Evolutionary conservation across 2,888 invertebrate genomes (phyloP).

Genomic region (Ctena decussata): DNA sequence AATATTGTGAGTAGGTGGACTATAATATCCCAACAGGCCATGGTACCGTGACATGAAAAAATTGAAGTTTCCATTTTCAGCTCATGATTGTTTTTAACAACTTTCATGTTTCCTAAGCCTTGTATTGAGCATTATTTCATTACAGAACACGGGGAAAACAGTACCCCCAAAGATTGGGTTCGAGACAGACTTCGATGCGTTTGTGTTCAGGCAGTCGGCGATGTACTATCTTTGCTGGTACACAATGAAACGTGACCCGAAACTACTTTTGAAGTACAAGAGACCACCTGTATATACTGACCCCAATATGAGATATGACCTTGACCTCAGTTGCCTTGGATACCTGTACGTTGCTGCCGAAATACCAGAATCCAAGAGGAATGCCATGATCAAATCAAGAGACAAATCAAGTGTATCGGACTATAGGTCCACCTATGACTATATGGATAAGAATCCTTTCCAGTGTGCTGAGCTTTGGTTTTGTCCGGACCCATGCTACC

Average conservation of each 20-base stretch:
- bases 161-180: no score
- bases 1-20: no score
- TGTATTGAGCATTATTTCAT: no score
- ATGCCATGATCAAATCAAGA: neutral
- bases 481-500: constrained; percentile 82
- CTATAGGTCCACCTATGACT: constrained; percentile 9
- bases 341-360: constrained; percentile 17
- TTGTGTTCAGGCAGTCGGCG: constrained; percentile 74
- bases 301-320: neutral
- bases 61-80: no score
- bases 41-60: no score
- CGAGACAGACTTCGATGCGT: constrained; percentile 62
- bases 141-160: no score
- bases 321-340: neutral
- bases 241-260: constrained; percentile 64
- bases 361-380: constrained; percentile 41
- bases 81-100: no score
- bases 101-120: no score
- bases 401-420: constrained; percentile 9
- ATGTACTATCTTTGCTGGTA: constrained; percentile 83
- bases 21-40: no score
- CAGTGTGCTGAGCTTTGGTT: constrained; percentile 79
- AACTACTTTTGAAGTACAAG: constrained; percentile 39
- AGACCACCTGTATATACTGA: neutral
- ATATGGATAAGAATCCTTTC: constrained; percentile 46